Conservation (phyloP, 2,888 invertebrate genomes). For the Drosophila picticornis region DNA sequence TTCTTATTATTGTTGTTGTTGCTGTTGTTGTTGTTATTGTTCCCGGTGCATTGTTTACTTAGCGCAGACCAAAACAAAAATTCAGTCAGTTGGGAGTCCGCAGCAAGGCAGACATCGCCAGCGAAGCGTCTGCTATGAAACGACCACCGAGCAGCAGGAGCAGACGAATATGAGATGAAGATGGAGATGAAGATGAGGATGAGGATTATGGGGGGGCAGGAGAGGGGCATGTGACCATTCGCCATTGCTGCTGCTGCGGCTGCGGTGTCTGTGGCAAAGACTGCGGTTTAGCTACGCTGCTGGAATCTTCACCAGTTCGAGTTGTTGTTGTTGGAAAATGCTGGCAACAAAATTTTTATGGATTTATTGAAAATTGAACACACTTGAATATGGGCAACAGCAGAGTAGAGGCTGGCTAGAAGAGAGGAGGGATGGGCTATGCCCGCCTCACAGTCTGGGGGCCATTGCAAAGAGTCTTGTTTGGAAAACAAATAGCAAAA, state of each 20-base stretch:
- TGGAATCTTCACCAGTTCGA: constrained; percentile 28
- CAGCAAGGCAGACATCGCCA: constrained; percentile 56
- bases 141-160: constrained; percentile 58
- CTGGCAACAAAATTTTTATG: constrained; percentile 64
- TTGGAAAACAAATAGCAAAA: constrained; percentile 71
- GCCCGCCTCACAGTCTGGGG: constrained; percentile 71
- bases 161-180: constrained; percentile 22
- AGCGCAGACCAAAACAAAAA: constrained; percentile 74
- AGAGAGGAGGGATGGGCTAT: not conserved
- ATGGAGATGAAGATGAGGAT: constrained; percentile 28
- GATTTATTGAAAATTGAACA: constrained; percentile 80
- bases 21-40: constrained; percentile 35
- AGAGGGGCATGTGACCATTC: constrained; percentile 28
- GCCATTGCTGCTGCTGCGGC: constrained; percentile 34
- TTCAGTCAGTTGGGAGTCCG: constrained; percentile 57
- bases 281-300: constrained; percentile 55
- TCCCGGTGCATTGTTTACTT: constrained; percentile 72
- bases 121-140: constrained; percentile 57
- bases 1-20: constrained; percentile 30
- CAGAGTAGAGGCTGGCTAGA: not conserved
- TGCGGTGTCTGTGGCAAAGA: constrained; percentile 38
- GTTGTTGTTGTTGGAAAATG: constrained; percentile 33
- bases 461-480: constrained; percentile 67
- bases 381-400: constrained; percentile 56
- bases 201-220: constrained; percentile 4